Percentiles rank a stretch among this genome's conserved stretches.
Evolutionary conservation across 2,113 vertebrate species (phyloP).

Genomic region (Pontoporia blainvillei): DNA sequence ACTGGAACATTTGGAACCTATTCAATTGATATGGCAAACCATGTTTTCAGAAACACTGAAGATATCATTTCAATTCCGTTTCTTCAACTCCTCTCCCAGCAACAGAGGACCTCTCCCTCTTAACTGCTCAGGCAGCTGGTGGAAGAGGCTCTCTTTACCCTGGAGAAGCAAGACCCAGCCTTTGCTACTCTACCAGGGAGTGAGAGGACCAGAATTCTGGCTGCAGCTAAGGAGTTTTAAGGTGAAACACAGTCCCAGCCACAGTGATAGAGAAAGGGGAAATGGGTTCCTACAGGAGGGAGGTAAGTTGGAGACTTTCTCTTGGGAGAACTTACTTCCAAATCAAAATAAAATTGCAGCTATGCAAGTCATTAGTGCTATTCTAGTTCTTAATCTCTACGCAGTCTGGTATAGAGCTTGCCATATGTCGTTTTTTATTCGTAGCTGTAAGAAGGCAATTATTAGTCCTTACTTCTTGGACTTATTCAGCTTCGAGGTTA

Average conservation of each 20-base stretch:
- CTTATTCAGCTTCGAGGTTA: constrained; percentile 9
- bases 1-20: background rate
- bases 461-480: background rate
- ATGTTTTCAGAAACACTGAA: background rate
- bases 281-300: background rate
- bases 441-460: background rate
- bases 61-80: background rate
- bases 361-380: background rate
- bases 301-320: background rate
- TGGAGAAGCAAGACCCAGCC: background rate
- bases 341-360: background rate
- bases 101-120: background rate
- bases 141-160: background rate
- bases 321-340: background rate
- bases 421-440: background rate
- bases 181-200: background rate
- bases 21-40: background rate
- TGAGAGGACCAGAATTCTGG: background rate
- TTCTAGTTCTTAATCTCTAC: background rate
- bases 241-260: background rate
- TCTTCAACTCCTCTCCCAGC: background rate
- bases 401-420: background rate
- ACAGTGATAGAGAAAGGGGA: background rate
- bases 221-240: background rate
- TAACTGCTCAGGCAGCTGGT: background rate